A percentile compares a stretch with the other conserved stretches of the same genome.
These are phyloP conservation scores for Melangyna quadrimaculata DNA, from an alignment of 2,888 invertebrate species.

Conservation along the genomic window DNA sequence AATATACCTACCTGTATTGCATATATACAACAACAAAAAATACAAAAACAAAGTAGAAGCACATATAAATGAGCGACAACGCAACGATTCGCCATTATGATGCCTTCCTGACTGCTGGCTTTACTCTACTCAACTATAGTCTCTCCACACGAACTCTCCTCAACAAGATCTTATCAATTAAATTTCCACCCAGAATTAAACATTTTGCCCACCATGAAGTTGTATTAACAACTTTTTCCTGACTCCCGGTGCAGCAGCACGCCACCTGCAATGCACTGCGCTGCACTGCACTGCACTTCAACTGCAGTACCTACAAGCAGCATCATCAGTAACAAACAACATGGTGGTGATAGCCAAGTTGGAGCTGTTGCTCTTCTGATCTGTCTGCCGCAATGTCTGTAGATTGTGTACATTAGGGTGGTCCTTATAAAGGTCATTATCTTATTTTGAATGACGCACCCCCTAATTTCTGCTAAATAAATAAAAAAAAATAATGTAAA, in stretches of 20 bases:
- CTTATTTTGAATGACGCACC: too few relatives aligned
- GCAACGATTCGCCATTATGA: slow-evolving; percentile 49
- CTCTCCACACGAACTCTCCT: slow-evolving; percentile 38
- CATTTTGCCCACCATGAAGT: slow-evolving; percentile 71
- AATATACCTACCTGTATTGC: background rate
- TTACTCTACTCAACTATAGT: slow-evolving; percentile 28
- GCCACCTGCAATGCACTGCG: slow-evolving; percentile 49
- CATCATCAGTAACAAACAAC: background rate
- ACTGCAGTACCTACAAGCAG: slow-evolving; percentile 1
- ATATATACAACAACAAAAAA: too few relatives aligned
- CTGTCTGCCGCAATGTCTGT: slow-evolving; percentile 68
- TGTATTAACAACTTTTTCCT: slow-evolving; percentile 70
- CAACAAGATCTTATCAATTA: slow-evolving; percentile 72
- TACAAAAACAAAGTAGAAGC: background rate
- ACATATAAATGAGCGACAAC: slow-evolving; percentile 13
- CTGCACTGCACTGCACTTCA: too few relatives aligned
- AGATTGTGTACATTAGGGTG: too few relatives aligned
- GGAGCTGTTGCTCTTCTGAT: slow-evolving; percentile 42
- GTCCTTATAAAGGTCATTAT: too few relatives aligned
- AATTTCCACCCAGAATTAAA: slow-evolving; percentile 71
- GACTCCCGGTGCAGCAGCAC: slow-evolving; percentile 53
- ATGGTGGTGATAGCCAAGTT: slow-evolving; percentile 47
- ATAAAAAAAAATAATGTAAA: too few relatives aligned
- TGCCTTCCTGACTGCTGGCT: slow-evolving; percentile 52
- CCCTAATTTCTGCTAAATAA: too few relatives aligned